Percentiles rank a stretch among this genome's conserved stretches.
Evolutionary conservation across 2,113 vertebrate genomes (phyloP).

Genomic region (Campylomormyrus tamandua): DNA sequence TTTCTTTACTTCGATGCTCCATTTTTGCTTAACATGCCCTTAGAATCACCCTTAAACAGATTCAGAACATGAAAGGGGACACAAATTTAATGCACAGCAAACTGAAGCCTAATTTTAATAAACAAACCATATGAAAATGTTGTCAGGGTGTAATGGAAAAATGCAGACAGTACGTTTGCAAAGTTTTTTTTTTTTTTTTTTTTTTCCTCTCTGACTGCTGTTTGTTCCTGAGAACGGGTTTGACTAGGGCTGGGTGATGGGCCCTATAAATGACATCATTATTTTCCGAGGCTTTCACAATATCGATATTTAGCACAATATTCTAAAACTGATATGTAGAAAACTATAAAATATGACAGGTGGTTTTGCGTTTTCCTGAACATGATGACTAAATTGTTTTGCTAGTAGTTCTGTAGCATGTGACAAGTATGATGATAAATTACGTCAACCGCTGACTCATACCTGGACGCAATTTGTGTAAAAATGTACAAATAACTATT

Average conservation of each 20-base stretch:
- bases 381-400: background rate
- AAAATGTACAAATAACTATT: background rate
- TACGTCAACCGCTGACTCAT: no score
- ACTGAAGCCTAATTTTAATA: background rate
- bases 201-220: background rate
- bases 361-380: background rate
- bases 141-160: background rate
- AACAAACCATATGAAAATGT: background rate
- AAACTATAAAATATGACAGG: background rate
- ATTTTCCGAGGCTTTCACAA: background rate
- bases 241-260: background rate
- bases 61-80: background rate
- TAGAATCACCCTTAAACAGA: background rate
- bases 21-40: background rate
- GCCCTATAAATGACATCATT: background rate
- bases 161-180: background rate
- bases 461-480: no score
- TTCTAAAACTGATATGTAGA: background rate
- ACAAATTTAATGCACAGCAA: background rate
- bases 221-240: background rate
- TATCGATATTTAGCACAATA: background rate
- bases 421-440: no score
- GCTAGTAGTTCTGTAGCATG: background rate
- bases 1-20: background rate
- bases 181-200: no score